Conservation (phyloP, 92 coral and sea anemone species). For the Zoanthus sociatus region DNA sequence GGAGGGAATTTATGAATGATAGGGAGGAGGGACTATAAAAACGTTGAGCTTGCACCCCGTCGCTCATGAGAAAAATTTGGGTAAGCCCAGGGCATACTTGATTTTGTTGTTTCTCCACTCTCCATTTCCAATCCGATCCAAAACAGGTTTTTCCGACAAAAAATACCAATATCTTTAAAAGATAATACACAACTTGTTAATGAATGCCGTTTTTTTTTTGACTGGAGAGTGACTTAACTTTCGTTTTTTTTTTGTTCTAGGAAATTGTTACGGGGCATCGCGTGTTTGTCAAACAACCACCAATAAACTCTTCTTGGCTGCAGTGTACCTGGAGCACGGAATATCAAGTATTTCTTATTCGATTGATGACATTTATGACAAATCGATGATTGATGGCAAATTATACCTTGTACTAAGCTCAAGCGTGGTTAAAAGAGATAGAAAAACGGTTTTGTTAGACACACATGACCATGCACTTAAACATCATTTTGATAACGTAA, state of each 20-base stretch:
- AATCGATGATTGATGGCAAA: not conserved
- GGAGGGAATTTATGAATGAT: too few relatives aligned
- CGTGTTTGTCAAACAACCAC: not conserved
- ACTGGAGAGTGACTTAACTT: not conserved
- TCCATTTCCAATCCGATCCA: too few relatives aligned
- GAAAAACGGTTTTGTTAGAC: too few relatives aligned
- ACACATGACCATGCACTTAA: not conserved
- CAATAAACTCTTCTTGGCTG: not conserved
- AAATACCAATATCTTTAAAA: too few relatives aligned
- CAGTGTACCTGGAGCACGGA: not conserved
- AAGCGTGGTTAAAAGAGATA: not conserved
- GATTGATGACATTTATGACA: not conserved
- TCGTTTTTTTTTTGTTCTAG: not conserved
- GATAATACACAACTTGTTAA: not conserved
- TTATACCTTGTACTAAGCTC: not conserved
- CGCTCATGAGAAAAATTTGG: too few relatives aligned
- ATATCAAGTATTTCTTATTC: not conserved
- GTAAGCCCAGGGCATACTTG: too few relatives aligned
- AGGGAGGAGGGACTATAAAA: too few relatives aligned
- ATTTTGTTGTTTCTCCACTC: too few relatives aligned
- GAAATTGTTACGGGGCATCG: constrained; percentile 17
- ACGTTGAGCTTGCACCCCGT: too few relatives aligned
- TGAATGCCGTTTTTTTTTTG: not conserved
- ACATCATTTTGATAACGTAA: not conserved
- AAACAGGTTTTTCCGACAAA: too few relatives aligned